A percentile compares a stretch with the other conserved stretches of the same genome.
phyloP scores from a whole-genome alignment of 2,797 vertebrate genomes.

The Ceryle rudis region DNA sequence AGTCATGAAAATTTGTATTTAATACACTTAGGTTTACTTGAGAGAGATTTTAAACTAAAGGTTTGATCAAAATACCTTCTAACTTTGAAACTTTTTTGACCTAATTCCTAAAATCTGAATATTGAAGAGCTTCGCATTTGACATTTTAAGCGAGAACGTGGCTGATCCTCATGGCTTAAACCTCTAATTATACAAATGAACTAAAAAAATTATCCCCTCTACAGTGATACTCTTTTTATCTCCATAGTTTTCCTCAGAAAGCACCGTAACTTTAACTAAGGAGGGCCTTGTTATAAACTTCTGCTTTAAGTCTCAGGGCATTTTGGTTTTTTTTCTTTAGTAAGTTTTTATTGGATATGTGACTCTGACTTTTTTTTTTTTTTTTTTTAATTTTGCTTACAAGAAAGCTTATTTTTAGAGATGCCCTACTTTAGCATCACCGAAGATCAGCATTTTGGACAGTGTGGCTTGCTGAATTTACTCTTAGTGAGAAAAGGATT shows the following conservation, averaged over 20 bases:
- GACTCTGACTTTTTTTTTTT: neutral
- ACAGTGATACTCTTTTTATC: neutral
- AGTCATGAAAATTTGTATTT: neutral
- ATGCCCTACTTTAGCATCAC: neutral
- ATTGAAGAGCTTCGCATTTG: neutral
- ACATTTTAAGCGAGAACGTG: neutral
- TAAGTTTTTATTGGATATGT: neutral
- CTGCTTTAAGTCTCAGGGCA: neutral
- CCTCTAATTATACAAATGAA: neutral
- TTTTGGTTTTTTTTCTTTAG: neutral
- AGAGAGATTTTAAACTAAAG: neutral
- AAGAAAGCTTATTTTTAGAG: neutral
- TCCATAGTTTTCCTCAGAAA: neutral
- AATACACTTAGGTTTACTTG: constrained; percentile 22
- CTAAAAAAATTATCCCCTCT: neutral
- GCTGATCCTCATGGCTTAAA: neutral
- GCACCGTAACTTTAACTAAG: neutral
- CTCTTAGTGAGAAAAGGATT: neutral
- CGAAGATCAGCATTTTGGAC: neutral
- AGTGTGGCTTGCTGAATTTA: neutral
- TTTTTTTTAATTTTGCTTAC: neutral
- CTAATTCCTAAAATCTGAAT: neutral
- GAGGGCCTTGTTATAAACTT: neutral
- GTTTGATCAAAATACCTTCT: neutral
- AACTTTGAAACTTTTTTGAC: neutral